Percentiles rank a stretch among this genome's conserved stretches.
phyloP scores from a whole-genome alignment of 2,888 invertebrate species.

The Dolichomitus sp. region DNA sequence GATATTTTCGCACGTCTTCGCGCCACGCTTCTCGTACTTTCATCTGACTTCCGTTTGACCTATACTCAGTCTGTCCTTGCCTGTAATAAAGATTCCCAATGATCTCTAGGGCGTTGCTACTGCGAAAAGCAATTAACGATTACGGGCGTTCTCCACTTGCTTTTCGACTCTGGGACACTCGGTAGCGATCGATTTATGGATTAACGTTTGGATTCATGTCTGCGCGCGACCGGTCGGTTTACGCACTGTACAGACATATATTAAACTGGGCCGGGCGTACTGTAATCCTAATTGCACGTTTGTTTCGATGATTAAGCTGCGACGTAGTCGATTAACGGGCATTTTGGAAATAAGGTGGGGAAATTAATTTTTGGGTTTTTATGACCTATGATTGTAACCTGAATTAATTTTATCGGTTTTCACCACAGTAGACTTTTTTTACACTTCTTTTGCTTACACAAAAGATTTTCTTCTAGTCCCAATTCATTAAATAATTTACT shows the following conservation, averaged over 20 bases:
- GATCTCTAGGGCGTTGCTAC: background rate
- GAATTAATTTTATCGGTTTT: background rate
- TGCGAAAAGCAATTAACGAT: conserved; percentile 28
- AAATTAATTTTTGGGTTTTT: background rate
- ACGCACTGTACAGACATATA: background rate
- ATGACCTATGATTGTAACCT: background rate
- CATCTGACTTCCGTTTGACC: conserved; percentile 32
- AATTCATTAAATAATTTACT: background rate
- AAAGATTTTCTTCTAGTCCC: background rate
- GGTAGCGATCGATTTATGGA: conserved; percentile 7
- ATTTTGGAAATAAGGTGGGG: background rate
- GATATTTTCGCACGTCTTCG: conserved; percentile 22
- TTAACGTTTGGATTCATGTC: conserved; percentile 6
- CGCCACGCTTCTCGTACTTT: conserved; percentile 7
- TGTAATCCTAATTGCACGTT: conserved; percentile 5
- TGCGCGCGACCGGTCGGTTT: background rate
- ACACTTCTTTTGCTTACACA: background rate
- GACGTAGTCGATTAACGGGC: background rate
- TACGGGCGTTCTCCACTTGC: background rate
- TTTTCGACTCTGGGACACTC: conserved; percentile 5
- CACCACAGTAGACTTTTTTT: background rate
- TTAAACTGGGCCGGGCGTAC: background rate
- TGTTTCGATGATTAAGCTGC: conserved; percentile 15
- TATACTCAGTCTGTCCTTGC: conserved; percentile 4
- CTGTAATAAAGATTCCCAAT: conserved; percentile 5